A percentile compares a stretch with the other conserved stretches of the same genome.
phyloP scores from a whole-genome alignment of 2,888 invertebrate species.

The Deilephila elpenor region DNA sequence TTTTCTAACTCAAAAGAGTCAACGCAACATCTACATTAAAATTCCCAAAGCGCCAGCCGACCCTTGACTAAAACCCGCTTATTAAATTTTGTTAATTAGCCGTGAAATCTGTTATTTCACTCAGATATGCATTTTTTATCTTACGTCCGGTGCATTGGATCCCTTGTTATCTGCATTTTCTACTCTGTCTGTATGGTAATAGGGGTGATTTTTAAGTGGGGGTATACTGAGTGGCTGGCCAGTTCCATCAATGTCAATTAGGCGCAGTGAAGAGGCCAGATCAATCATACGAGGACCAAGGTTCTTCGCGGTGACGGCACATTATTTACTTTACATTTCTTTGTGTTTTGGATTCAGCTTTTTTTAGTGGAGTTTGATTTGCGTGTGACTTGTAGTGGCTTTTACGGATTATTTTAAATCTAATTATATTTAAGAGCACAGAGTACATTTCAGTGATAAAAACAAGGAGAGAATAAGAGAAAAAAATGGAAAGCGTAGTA shows the following conservation, averaged over 20 bases:
- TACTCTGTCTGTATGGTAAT: conserved; percentile 45
- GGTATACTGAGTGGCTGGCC: conserved; percentile 59
- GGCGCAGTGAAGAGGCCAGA: conserved; percentile 76
- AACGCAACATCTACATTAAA: background rate
- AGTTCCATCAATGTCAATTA: conserved; percentile 85
- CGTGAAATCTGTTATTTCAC: conserved; percentile 57
- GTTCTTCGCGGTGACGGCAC: conserved; percentile 19
- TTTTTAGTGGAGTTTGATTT: background rate
- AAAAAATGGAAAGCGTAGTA: too few species aligned
- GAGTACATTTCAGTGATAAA: too few species aligned
- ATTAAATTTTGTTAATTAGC: conserved; percentile 48
- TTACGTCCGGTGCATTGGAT: conserved; percentile 53
- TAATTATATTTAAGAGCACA: too few species aligned
- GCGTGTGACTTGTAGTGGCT: background rate
- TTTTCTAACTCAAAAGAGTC: background rate
- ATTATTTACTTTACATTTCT: conserved; percentile 28
- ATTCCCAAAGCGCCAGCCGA: background rate
- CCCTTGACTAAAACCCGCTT: conserved; percentile 6
- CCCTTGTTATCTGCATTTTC: conserved; percentile 29
- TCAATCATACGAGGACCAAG: conserved; percentile 71
- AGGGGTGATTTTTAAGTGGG: conserved; percentile 46
- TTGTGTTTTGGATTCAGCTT: conserved; percentile 11
- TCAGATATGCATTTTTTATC: conserved; percentile 55
- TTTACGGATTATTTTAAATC: too few species aligned
- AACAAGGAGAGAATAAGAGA: too few species aligned